A percentile compares a stretch with the other conserved stretches of the same genome.
Evolutionary conservation across 2,888 invertebrate species (phyloP).

Genomic region (Mythimna vitellina): DNA sequence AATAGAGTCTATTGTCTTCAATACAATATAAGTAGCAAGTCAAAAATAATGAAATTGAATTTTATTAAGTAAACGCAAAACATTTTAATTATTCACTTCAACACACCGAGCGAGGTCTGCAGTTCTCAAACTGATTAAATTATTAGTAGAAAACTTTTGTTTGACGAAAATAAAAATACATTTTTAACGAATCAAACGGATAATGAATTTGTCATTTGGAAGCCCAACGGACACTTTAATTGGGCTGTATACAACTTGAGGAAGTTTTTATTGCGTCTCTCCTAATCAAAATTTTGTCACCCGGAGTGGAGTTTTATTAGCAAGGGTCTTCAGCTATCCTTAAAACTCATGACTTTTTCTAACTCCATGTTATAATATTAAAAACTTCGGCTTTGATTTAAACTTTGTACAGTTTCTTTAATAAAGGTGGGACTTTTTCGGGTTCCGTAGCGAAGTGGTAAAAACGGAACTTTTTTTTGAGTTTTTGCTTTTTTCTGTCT

Average conservation of each 20-base stretch:
- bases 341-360: slow-evolving; percentile 74
- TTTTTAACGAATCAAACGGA: slow-evolving; percentile 70
- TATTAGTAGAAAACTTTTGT: slow-evolving; percentile 52
- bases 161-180: slow-evolving; percentile 59
- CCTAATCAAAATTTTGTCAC: slow-evolving; percentile 79
- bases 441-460: neutral
- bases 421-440: slow-evolving; percentile 58
- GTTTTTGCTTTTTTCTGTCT: neutral
- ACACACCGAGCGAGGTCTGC: slow-evolving; percentile 25
- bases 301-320: slow-evolving; percentile 73
- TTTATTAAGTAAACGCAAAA: slow-evolving; percentile 38
- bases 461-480: neutral
- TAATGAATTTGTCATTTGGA: slow-evolving; percentile 76
- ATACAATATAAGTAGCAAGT: slow-evolving; percentile 20
- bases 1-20: neutral
- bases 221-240: slow-evolving; percentile 74
- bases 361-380: slow-evolving; percentile 70
- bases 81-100: slow-evolving; percentile 54
- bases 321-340: slow-evolving; percentile 68
- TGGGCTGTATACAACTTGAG: slow-evolving; percentile 72
- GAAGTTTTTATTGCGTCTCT: slow-evolving; percentile 79
- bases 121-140: slow-evolving; percentile 49
- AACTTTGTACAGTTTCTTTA: slow-evolving; percentile 68
- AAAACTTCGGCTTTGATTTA: slow-evolving; percentile 75
- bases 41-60: slow-evolving; percentile 23